Evolutionary conservation across 2,797 vertebrate species (phyloP), one percentile per base, ranked within the genome.

Genomic region (Silurus lanzhouensis): DNA sequence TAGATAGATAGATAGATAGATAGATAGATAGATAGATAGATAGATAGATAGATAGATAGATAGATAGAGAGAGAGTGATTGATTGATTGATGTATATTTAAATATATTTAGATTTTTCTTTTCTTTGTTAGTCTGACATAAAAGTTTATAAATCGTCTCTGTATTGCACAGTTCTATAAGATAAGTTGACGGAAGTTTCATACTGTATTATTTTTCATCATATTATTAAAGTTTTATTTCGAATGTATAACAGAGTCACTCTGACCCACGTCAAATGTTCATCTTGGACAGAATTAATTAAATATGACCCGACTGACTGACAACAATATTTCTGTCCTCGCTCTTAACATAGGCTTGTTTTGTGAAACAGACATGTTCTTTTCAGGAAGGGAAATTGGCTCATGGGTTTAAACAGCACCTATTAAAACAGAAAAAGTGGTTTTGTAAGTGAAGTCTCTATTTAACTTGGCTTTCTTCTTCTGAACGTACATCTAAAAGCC

Each of bases 401-500:
- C 75, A 64, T 67, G 25, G 81, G n/a, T 83, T 61, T 76, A 84
- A 87, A 89, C 74, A 80, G 55, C 88, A 84, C 72, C 48, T 83
- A 86, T 81, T 63, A 79, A 80, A 88, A 77, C 25, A 84, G 13
- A 58, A n/a, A 86, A 83, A 22, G n/a, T 3, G 68, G 12, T 38
- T 60, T 82, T 85, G 60, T n/a, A 67, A 87, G 88, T 87, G 84
- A 87, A 87, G 82, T 48, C 72, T 31, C 84, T 91, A 89, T 91
- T 93, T 92, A 90, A 88, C 85, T 93, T 93, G 91, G 91, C 88
- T 81, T 86, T 82, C 52, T 71, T 81, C 64, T 90, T 71, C 83
- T 83, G 52, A 8, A 57, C 67, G 12, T 90, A 89, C 86, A 84
- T 90, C 76, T 88, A 83, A 84, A 90, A 13, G 58, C 82, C 86